Evolutionary conservation across 1,140 invertebrate species (phyloP).

Genomic region (Habropoda laboriosa): DNA sequence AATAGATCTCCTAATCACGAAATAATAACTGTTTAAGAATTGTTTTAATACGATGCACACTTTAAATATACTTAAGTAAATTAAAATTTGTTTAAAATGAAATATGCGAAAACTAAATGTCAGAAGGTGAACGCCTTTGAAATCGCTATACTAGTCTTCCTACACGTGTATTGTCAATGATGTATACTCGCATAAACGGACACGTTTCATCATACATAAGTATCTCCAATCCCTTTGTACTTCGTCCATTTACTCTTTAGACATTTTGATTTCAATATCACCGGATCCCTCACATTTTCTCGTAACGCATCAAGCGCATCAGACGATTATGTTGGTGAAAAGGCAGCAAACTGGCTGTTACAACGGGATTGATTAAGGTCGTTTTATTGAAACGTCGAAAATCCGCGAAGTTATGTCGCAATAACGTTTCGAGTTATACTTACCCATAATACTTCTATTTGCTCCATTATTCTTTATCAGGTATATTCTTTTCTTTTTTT

Average conservation of each 20-base stretch:
- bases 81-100: background rate
- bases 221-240: background rate
- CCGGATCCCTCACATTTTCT: background rate
- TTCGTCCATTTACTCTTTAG: background rate
- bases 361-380: conserved; percentile 8
- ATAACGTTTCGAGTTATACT: too few species aligned
- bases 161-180: background rate
- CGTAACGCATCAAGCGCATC: background rate
- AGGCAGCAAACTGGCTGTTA: background rate
- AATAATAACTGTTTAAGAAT: too few species aligned
- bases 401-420: background rate
- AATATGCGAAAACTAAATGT: background rate
- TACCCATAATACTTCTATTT: too few species aligned
- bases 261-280: conserved; percentile 35
- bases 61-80: too few species aligned
- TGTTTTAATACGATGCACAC: too few species aligned
- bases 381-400: background rate
- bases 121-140: background rate
- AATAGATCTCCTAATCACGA: too few species aligned
- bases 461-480: too few species aligned
- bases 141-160: background rate
- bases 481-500: too few species aligned
- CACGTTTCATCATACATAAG: background rate
- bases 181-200: background rate
- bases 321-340: conserved; percentile 11